These are phyloP conservation scores for Motacilla alba DNA, from an alignment of 2,113 vertebrate genomes.

Conservation along the genomic window DNA sequence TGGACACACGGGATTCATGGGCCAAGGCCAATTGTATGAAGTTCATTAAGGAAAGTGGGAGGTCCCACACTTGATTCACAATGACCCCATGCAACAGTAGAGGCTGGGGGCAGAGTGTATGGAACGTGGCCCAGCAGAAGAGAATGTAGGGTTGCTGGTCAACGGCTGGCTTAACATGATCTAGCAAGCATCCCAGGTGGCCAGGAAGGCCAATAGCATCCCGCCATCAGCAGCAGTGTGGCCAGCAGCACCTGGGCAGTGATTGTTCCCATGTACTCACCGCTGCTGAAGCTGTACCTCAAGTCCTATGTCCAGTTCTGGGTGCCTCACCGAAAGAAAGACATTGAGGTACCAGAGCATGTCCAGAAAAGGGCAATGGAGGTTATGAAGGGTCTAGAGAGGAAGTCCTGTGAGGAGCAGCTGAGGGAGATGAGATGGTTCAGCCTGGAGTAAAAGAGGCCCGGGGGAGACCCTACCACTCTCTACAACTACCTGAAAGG, in stretches of 20 bases:
- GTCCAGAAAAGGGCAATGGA: not conserved
- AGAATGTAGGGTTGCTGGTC: not conserved
- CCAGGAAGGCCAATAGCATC: not conserved
- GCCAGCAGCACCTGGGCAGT: not conserved
- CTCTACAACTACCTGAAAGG: not conserved
- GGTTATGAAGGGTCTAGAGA: not conserved
- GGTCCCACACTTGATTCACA: too few species aligned
- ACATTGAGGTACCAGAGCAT: not conserved
- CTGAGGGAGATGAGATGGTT: not conserved
- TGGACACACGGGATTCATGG: not conserved
- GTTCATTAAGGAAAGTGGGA: rapidly evolving
- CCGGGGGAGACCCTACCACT: not conserved
- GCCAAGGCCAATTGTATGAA: rapidly evolving
- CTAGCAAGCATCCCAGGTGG: not conserved
- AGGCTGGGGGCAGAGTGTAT: not conserved
- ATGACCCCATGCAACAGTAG: too few species aligned
- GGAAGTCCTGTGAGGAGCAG: too few species aligned
- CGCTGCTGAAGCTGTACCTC: not conserved
- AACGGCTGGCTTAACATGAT: not conserved
- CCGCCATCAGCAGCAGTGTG: not conserved
- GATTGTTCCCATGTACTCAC: too few species aligned
- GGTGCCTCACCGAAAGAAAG: not conserved
- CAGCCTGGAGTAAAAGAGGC: not conserved
- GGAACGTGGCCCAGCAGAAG: not conserved
- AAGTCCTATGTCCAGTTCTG: not conserved